Conservation (phyloP, 1,140 invertebrate genomes). For the Dufourea novaeangliae region DNA sequence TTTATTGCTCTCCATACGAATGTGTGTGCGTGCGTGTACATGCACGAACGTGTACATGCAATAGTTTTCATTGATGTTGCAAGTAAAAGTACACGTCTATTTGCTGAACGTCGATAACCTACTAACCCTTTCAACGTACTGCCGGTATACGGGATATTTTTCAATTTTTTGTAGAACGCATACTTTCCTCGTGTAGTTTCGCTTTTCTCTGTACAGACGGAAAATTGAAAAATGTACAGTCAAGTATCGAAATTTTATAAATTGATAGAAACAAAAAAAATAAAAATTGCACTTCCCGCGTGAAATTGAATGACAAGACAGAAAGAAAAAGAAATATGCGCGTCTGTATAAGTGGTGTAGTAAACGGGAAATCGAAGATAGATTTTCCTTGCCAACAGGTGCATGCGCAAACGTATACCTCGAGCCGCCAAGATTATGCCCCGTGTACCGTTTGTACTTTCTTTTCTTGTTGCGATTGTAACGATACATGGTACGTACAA, state of each 20-base stretch:
- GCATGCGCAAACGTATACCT: slow-evolving; percentile 61
- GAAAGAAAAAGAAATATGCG: no score
- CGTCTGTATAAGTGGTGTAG: neutral
- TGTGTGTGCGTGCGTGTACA: neutral
- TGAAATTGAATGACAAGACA: no score
- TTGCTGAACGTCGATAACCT: slow-evolving; percentile 70
- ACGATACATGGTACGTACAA: neutral
- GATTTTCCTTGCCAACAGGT: slow-evolving; percentile 62
- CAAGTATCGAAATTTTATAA: no score
- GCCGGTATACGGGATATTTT: no score
- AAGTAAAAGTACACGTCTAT: slow-evolving; percentile 13
- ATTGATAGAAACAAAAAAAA: no score
- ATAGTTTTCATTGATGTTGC: neutral
- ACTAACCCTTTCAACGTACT: slow-evolving; percentile 59
- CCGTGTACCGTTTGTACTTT: neutral
- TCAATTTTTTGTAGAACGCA: no score
- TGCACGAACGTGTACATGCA: neutral
- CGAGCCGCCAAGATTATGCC: neutral
- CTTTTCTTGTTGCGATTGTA: neutral
- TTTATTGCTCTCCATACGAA: neutral
- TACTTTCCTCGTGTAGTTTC: no score
- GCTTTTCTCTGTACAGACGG: no score
- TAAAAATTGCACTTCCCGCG: no score
- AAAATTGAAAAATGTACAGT: no score
- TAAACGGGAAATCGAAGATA: neutral